Conservation (phyloP, 2,113 vertebrate genomes). For the Corynorhinus townsendii region DNA sequence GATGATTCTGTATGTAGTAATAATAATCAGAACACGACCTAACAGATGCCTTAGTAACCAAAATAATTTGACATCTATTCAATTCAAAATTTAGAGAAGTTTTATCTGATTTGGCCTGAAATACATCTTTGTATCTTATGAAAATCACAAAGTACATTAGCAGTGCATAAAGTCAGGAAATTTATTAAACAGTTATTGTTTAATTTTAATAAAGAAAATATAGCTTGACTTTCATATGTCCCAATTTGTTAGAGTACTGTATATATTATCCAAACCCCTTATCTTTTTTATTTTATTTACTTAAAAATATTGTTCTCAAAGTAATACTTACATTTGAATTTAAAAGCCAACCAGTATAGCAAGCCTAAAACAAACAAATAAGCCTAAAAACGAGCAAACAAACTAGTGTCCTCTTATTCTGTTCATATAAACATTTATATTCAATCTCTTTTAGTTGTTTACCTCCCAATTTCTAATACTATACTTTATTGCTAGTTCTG, state of each 20-base stretch:
- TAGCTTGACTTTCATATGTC: not conserved
- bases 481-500: not conserved
- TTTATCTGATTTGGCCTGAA: not conserved
- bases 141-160: not conserved
- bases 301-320: not conserved
- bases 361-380: not conserved
- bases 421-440: not conserved
- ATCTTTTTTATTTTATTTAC: not conserved
- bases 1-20: not conserved
- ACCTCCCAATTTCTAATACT: not conserved
- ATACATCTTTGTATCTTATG: not conserved
- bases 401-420: not conserved
- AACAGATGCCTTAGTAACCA: not conserved
- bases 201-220: conserved; percentile 35
- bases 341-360: not conserved
- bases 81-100: not conserved
- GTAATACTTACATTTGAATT: not conserved
- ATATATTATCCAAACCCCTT: not conserved
- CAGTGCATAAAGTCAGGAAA: not conserved
- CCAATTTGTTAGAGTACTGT: not conserved
- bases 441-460: not conserved
- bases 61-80: not conserved
- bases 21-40: not conserved
- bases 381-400: not conserved
- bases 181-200: not conserved